Evolutionary conservation across 1,140 invertebrate genomes (phyloP), one percentile per base, ranked within the genome.

Genomic region (Musca domestica): DNA sequence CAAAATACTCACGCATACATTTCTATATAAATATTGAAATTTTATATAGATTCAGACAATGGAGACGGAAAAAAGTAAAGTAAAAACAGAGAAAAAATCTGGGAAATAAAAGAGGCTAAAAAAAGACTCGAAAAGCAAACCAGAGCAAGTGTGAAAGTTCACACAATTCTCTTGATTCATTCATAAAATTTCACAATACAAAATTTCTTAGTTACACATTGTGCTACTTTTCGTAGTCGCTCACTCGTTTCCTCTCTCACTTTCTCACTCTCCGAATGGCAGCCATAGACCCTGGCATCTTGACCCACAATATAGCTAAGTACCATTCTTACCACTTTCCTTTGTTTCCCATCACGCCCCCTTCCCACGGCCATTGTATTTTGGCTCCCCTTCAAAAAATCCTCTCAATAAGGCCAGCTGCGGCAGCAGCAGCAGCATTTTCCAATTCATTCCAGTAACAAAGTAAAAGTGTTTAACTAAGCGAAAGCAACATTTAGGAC

Each of bases 391-490:
- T 30, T 30, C 27, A 9, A 30, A 30, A 30, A 30, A 54, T 54
- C 22, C 20, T 25, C 23, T 23, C 17, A 15, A 48, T 19, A 48
- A 48, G 47, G 47, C 47, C 27, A 30, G n/a, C n/a, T n/a, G n/a
- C n/a, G n/a, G n/a, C n/a, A n/a, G n/a, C n/a, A n/a, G n/a, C n/a
- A n/a, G n/a, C n/a, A n/a, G 27, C 3, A 30, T 30, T 30, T 9
- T 30, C 27, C 3, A 30, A 30, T 30, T 30, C 27, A 30, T 30
- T 30, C n/a, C 23, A 54, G 14, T 54, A 14, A 23, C 14, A 25
- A 25, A 58, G 54, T 30, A 58, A 30, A 58, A 30, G 54, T 58
- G 54, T 58, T 58, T 58, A 27, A 58, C 54, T 58, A 58, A 58
- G 30, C 54, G 54, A 58, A 58, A 58, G 54, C 54, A 58, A 58